Percentiles rank a stretch among this genome's conserved stretches.
Evolutionary conservation across 2,113 vertebrate species (phyloP).

Genomic region (Ploceus nigricollis): DNA sequence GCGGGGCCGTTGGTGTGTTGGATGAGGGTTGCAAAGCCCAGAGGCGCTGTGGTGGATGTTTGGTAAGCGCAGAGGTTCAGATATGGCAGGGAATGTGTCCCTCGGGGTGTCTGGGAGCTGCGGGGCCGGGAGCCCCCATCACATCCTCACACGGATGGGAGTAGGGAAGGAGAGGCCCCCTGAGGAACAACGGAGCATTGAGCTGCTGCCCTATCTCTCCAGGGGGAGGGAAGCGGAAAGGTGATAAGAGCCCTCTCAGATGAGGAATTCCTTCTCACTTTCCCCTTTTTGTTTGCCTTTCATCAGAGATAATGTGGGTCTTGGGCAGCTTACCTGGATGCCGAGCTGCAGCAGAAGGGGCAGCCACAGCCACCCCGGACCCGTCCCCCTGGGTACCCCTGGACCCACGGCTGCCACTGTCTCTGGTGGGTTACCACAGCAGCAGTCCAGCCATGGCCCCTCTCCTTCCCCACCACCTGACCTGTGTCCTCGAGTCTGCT

Average conservation of each 20-base stretch:
- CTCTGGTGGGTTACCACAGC: background rate
- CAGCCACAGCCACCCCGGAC: background rate
- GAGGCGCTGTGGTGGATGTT: rapidly evolving
- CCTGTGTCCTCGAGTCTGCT: rapidly evolving
- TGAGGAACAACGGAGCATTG: constrained; percentile 72
- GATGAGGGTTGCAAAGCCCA: background rate
- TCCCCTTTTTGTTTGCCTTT: constrained; percentile 59
- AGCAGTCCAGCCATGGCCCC: background rate
- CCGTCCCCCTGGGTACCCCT: rapidly evolving
- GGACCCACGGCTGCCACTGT: rapidly evolving
- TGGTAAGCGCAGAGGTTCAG: background rate
- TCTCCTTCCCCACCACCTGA: background rate
- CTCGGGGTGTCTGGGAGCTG: background rate
- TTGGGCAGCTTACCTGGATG: background rate
- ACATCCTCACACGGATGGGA: rapidly evolving
- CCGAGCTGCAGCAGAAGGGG: background rate
- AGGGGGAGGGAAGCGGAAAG: constrained; percentile 64
- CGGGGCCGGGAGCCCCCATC: rapidly evolving
- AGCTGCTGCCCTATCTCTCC: constrained; percentile 59
- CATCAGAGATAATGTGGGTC: constrained; percentile 49
- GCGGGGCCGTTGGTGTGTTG: background rate
- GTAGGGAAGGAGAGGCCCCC: background rate
- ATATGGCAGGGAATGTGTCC: rapidly evolving
- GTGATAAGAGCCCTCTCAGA: constrained; percentile 67
- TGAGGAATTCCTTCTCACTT: constrained; percentile 73